These are phyloP conservation scores for Hedychridium roseum DNA, from an alignment of 2,888 invertebrate species.

Conservation along the genomic window DNA sequence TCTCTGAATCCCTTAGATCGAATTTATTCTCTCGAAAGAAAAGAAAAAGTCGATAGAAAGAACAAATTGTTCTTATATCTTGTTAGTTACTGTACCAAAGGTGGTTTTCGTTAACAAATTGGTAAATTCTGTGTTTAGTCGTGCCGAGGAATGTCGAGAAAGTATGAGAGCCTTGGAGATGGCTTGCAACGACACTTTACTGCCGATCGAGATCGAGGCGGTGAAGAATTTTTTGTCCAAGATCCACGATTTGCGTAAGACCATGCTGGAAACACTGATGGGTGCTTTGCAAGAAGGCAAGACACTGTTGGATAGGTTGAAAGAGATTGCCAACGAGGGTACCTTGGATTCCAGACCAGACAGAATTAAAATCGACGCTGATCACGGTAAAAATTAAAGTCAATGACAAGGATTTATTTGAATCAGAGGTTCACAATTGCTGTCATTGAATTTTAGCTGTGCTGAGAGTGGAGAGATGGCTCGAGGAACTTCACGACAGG, in stretches of 20 bases:
- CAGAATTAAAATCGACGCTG: constrained; percentile 67
- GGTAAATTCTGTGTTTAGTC: constrained; percentile 57
- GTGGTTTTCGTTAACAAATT: too few species aligned
- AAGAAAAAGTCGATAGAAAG: too few species aligned
- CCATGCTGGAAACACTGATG: constrained; percentile 80
- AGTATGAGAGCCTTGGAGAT: constrained; percentile 75
- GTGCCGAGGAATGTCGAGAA: constrained; percentile 74
- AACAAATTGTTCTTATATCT: too few species aligned
- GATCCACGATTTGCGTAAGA: constrained; percentile 76
- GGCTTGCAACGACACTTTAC: constrained; percentile 72
- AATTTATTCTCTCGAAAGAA: too few species aligned
- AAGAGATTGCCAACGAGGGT: constrained; percentile 77
- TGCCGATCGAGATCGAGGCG: constrained; percentile 77
- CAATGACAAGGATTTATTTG: too few species aligned
- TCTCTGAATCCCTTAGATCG: too few species aligned
- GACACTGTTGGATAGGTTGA: constrained; percentile 75
- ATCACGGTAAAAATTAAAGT: constrained; percentile 58
- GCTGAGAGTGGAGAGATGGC: constrained; percentile 77
- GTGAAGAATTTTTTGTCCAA: constrained; percentile 75
- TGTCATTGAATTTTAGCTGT: constrained; percentile 71
- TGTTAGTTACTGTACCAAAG: too few species aligned
- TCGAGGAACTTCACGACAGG: constrained; percentile 79
- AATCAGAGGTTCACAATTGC: too few species aligned
- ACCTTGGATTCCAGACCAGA: constrained; percentile 80
- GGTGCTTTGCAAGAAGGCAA: constrained; percentile 83